Evolutionary conservation across 1,140 invertebrate genomes (phyloP).

Genomic region (Diabrotica undecimpunctata): DNA sequence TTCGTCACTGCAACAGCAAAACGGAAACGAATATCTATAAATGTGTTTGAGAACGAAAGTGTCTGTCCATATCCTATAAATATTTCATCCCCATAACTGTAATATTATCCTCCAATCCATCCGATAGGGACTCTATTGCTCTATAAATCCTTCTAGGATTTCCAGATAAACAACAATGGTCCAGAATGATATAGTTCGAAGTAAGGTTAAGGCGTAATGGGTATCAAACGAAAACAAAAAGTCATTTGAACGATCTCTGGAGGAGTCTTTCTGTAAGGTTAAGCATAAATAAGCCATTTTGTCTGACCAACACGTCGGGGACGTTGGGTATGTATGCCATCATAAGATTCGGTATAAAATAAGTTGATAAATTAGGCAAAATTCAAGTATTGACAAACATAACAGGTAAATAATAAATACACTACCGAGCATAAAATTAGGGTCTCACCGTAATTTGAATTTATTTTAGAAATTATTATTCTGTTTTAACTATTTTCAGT

Average conservation of each 20-base stretch:
- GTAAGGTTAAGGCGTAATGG: constrained; percentile 12
- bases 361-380: too few relatives aligned
- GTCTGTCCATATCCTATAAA: constrained; percentile 7
- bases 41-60: background rate
- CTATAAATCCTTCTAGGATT: constrained; percentile 14
- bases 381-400: too few relatives aligned
- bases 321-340: background rate
- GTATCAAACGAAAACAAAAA: constrained; percentile 14
- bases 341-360: too few relatives aligned
- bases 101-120: constrained; percentile 14
- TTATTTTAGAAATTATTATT: too few relatives aligned
- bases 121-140: constrained; percentile 9
- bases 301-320: constrained; percentile 7
- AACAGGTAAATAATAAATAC: too few relatives aligned
- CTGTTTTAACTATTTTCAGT: too few relatives aligned
- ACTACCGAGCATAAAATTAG: too few relatives aligned
- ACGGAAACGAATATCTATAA: background rate
- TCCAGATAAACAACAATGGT: constrained; percentile 13
- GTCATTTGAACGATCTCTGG: background rate
- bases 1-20: background rate
- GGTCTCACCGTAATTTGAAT: too few relatives aligned
- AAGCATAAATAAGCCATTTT: constrained; percentile 7
- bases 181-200: constrained; percentile 8
- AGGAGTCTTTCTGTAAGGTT: constrained; percentile 3
- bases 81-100: constrained; percentile 15